Conservation (phyloP, 2,888 invertebrate genomes). For the Mycalesis mineus region DNA sequence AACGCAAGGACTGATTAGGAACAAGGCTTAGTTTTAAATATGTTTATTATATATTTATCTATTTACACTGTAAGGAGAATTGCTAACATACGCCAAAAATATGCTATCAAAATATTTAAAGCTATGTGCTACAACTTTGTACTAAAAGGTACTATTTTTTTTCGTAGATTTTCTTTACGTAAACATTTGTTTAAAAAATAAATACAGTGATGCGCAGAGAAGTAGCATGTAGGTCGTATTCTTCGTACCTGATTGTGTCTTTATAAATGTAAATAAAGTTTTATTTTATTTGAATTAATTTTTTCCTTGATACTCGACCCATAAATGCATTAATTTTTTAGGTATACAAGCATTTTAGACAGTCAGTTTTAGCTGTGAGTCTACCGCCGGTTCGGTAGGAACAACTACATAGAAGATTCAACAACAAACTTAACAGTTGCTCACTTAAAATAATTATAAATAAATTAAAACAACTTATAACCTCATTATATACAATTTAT, state of each 20-base stretch:
- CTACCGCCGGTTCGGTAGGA: no score
- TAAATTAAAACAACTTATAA: no score
- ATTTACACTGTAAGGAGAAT: neutral
- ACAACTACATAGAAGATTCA: no score
- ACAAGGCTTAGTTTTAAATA: conserved; percentile 29
- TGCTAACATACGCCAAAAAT: no score
- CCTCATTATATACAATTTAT: no score
- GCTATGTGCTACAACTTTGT: neutral
- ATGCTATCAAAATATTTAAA: no score
- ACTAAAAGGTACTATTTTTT: no score
- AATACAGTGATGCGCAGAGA: neutral
- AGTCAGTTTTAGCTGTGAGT: no score
- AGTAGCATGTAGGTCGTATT: neutral
- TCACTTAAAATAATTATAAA: no score
- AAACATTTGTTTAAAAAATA: no score
- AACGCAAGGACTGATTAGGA: conserved; percentile 34
- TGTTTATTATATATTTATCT: neutral
- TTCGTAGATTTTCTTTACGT: neutral
- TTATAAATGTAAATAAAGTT: conserved; percentile 1
- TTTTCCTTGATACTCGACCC: no score
- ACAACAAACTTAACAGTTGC: no score
- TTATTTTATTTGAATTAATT: neutral
- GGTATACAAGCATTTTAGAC: neutral
- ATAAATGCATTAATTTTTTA: neutral
- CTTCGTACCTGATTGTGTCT: neutral